These are phyloP conservation scores for Dione juno DNA, from an alignment of 2,888 invertebrate species.

Conservation along the genomic window DNA sequence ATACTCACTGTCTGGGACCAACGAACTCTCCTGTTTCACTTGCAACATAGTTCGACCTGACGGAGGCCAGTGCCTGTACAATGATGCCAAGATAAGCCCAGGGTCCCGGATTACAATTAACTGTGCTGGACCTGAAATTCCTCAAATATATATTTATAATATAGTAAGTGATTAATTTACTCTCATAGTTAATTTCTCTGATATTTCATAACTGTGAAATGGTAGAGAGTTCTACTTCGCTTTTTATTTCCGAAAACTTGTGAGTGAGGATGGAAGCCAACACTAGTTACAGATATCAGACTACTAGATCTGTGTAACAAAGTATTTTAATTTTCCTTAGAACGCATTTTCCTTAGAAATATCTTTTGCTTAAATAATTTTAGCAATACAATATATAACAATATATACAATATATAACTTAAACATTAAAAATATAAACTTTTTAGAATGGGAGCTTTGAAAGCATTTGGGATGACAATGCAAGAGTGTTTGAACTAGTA, in stretches of 20 bases:
- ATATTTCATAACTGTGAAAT: no score
- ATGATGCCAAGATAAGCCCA: constrained; percentile 87
- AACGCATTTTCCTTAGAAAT: no score
- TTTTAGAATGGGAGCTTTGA: constrained; percentile 66
- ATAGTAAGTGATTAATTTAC: constrained; percentile 65
- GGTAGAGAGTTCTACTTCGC: no score
- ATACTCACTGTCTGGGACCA: constrained; percentile 86
- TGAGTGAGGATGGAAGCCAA: no score
- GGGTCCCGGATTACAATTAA: constrained; percentile 88
- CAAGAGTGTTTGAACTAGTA: constrained; percentile 77
- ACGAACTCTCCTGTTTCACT: constrained; percentile 87
- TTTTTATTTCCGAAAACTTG: no score
- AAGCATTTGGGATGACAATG: constrained; percentile 87
- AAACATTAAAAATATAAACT: neutral
- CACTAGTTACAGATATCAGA: no score
- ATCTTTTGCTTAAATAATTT: no score
- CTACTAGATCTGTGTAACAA: no score
- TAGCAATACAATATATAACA: no score
- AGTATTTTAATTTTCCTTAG: no score
- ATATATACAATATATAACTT: no score
- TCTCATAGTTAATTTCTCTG: no score
- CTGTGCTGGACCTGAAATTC: constrained; percentile 93
- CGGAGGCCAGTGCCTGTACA: constrained; percentile 85
- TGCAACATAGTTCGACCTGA: constrained; percentile 85
- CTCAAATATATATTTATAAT: constrained; percentile 86